These are phyloP conservation scores for Drosophila nebulosa DNA, from an alignment of 1,140 invertebrate species.

Conservation along the genomic window DNA sequence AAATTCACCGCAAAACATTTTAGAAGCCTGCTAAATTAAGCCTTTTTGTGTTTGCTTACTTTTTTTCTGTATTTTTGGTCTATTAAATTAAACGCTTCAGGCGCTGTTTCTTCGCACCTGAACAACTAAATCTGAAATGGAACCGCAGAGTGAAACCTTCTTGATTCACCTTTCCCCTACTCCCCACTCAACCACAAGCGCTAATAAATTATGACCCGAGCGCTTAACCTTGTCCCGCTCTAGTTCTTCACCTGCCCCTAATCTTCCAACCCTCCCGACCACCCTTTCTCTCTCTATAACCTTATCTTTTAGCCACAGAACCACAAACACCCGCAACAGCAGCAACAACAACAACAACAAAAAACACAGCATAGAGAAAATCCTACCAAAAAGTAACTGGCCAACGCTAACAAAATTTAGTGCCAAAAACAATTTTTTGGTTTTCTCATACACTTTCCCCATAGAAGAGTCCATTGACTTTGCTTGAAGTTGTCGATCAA, in stretches of 20 bases:
- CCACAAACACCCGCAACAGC: constrained; percentile 52
- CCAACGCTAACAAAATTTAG: constrained; percentile 71
- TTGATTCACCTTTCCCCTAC: constrained; percentile 2
- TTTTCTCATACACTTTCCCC: background rate
- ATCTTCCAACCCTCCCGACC: background rate
- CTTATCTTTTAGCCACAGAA: constrained; percentile 48
- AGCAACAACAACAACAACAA: constrained; percentile 47
- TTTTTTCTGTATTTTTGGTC: background rate
- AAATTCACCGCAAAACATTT: background rate
- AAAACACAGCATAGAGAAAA: constrained; percentile 24
- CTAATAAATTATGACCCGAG: constrained; percentile 72
- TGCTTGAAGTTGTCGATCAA: background rate
- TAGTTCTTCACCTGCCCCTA: constrained; percentile 5
- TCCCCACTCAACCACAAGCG: constrained; percentile 44
- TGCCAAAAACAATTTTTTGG: constrained; percentile 54
- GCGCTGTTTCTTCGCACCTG: constrained; percentile 48
- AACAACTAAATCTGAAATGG: constrained; percentile 49
- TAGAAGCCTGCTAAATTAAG: background rate
- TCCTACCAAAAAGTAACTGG: constrained; percentile 50
- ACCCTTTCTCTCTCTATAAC: constrained; percentile 13
- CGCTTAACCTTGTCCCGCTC: constrained; percentile 64
- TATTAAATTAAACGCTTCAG: constrained; percentile 57
- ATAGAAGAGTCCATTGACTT: background rate
- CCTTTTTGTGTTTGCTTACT: background rate
- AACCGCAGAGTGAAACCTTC: constrained; percentile 46